These are phyloP conservation scores for Drosophila cardini DNA, from an alignment of 1,140 invertebrate species.

Conservation along the genomic window DNA sequence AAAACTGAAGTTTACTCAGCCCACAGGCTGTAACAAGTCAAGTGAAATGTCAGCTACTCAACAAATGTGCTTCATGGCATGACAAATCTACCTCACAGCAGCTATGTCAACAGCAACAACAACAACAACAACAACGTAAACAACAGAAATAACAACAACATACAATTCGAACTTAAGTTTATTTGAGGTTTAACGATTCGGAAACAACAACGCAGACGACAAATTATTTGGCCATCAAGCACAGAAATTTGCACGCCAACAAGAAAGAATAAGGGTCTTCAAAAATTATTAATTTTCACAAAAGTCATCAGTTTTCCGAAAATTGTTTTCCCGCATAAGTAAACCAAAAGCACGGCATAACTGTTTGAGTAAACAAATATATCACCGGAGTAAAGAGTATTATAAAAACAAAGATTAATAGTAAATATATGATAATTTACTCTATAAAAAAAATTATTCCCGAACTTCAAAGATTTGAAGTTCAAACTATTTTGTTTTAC, in stretches of 20 bases:
- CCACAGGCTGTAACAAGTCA: slow-evolving; percentile 45
- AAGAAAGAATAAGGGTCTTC: slow-evolving; percentile 18
- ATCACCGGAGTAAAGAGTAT: neutral
- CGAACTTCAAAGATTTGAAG: too few relatives aligned
- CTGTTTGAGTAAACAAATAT: slow-evolving; percentile 32
- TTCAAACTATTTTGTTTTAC: too few relatives aligned
- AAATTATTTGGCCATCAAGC: slow-evolving; percentile 80
- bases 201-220: slow-evolving; percentile 74
- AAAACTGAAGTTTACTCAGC: slow-evolving; percentile 26
- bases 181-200: slow-evolving; percentile 78
- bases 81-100: slow-evolving; percentile 70
- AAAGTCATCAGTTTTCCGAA: slow-evolving; percentile 54
- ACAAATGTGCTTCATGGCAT: slow-evolving; percentile 65
- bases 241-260: slow-evolving; percentile 59
- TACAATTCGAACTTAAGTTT: slow-evolving; percentile 46
- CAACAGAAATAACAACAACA: slow-evolving; percentile 10
- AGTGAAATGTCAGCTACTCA: slow-evolving; percentile 77
- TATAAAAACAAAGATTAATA: too few relatives aligned
- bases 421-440: too few relatives aligned
- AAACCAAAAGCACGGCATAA: slow-evolving; percentile 67
- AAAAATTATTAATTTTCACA: slow-evolving; percentile 79
- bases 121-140: slow-evolving; percentile 33
- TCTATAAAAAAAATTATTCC: too few relatives aligned
- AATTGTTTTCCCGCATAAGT: slow-evolving; percentile 71
- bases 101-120: slow-evolving; percentile 25